phyloP scores from a whole-genome alignment of 2,113 vertebrate species.

The Cavia aperea region DNA sequence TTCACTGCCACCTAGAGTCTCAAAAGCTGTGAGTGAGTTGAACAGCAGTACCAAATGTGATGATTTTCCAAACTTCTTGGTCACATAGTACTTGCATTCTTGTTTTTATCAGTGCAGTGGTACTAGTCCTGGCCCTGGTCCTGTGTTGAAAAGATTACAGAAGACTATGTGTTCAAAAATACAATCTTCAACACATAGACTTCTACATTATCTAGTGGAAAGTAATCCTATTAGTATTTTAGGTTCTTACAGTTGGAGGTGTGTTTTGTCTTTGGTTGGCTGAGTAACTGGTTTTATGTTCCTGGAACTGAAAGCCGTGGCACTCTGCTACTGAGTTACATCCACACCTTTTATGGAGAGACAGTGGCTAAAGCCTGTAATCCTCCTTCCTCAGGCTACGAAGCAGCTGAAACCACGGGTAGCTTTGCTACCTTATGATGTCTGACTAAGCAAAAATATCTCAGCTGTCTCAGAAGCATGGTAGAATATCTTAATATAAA shows the following conservation, averaged over 20 bases:
- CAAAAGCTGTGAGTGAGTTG: not conserved
- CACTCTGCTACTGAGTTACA: not conserved
- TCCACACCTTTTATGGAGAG: not conserved
- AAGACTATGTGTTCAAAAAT: not conserved
- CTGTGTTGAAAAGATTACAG: not conserved
- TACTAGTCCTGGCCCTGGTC: not conserved
- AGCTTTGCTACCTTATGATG: not conserved
- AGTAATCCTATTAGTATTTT: not conserved
- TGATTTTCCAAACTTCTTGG: no score
- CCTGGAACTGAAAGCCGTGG: not conserved
- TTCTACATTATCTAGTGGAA: not conserved
- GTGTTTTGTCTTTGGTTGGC: not conserved
- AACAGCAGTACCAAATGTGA: not conserved
- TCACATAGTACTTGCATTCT: not conserved
- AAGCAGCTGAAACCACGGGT: not conserved
- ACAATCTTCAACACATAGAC: not conserved
- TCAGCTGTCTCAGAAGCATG: not conserved
- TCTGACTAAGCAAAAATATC: not conserved
- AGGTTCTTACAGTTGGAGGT: not conserved
- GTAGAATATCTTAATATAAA: conserved; percentile 9
- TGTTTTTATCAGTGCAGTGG: not conserved
- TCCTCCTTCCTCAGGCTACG: not conserved
- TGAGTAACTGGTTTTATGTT: not conserved
- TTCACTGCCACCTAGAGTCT: not conserved
- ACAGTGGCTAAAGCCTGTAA: not conserved